These are phyloP conservation scores for Schizothorax lantsangensis DNA, from an alignment of 2,797 vertebrate species.

Conservation along the genomic window DNA sequence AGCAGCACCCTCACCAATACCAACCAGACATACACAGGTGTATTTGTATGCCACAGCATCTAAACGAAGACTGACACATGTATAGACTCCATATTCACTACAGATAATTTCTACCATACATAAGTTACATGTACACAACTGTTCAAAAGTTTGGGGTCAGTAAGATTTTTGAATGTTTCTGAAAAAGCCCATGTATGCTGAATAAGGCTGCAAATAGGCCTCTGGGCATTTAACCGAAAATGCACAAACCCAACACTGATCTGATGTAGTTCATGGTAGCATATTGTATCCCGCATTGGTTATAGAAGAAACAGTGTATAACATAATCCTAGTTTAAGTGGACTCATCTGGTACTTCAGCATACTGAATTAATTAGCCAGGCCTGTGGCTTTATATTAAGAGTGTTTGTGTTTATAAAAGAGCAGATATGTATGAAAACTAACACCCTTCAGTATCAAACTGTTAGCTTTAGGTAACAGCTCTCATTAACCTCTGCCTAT, in stretches of 20 bases:
- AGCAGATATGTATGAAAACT: constrained; percentile 24
- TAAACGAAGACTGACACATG: not conserved
- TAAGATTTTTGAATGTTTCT: not conserved
- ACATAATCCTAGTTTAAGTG: constrained; percentile 66
- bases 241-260: constrained; percentile 69
- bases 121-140: not conserved
- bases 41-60: not conserved
- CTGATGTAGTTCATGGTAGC: constrained; percentile 61
- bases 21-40: not conserved
- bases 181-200: not conserved
- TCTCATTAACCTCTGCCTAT: constrained; percentile 31
- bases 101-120: not conserved
- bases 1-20: not conserved
- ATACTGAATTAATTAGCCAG: constrained; percentile 45
- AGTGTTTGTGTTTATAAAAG: constrained; percentile 21
- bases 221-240: constrained; percentile 67
- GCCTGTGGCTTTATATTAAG: constrained; percentile 57
- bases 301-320: constrained; percentile 55
- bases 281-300: constrained; percentile 32
- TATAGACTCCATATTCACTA: not conserved
- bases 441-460: constrained; percentile 37
- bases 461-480: constrained; percentile 25
- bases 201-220: constrained; percentile 61
- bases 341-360: constrained; percentile 55
- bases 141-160: not conserved